A percentile compares a stretch with the other conserved stretches of the same genome.
These are phyloP conservation scores for Entomobrya multifasciata DNA, from an alignment of 2,888 invertebrate genomes.

Conservation along the genomic window DNA sequence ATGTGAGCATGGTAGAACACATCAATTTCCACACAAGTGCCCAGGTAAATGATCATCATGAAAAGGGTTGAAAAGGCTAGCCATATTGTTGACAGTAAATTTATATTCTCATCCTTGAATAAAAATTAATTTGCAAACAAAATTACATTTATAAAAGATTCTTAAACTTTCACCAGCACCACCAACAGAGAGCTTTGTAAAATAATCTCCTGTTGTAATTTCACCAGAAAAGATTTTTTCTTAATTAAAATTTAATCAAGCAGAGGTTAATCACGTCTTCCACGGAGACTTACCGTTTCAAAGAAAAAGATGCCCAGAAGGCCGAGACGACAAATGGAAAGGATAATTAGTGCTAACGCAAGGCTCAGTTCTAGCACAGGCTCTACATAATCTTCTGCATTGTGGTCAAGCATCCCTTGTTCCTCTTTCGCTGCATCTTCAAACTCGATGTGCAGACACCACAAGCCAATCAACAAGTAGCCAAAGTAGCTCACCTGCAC, in stretches of 20 bases:
- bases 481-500: slow-evolving; percentile 52
- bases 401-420: slow-evolving; percentile 40
- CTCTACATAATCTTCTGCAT: slow-evolving; percentile 47
- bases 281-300: slow-evolving; percentile 57
- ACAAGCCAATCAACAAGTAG: slow-evolving; percentile 62
- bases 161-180: too few species aligned
- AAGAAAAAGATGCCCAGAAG: slow-evolving; percentile 59
- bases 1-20: slow-evolving; percentile 58
- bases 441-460: slow-evolving; percentile 63
- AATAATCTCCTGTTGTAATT: too few species aligned
- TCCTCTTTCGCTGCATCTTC: slow-evolving; percentile 53
- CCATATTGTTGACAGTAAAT: slow-evolving; percentile 56
- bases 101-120: slow-evolving; percentile 58
- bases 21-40: slow-evolving; percentile 53
- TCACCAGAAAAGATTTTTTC: background rate
- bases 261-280: too few species aligned
- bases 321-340: slow-evolving; percentile 46
- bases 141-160: background rate
- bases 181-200: too few species aligned
- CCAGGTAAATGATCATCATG: slow-evolving; percentile 66
- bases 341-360: slow-evolving; percentile 48
- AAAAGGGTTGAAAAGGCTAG: slow-evolving; percentile 58
- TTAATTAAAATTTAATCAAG: background rate
- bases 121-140: background rate
- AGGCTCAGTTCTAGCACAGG: slow-evolving; percentile 49